Evolutionary conservation across 2,888 invertebrate species (phyloP).

Genomic region (Apodemia zela): DNA sequence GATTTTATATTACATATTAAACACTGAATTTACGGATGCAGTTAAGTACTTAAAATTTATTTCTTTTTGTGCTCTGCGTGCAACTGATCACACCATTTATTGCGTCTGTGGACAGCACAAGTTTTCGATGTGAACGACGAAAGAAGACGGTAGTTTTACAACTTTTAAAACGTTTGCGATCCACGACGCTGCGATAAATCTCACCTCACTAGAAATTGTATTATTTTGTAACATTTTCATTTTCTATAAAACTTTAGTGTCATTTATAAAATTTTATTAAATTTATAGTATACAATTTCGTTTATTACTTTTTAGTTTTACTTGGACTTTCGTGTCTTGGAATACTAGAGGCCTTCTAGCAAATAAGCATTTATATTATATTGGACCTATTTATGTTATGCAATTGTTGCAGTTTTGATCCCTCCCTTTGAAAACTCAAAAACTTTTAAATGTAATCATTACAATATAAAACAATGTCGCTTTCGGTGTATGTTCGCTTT

Average conservation of each 20-base stretch:
- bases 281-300: too few species aligned
- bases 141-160: constrained; percentile 63
- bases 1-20: too few species aligned
- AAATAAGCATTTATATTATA: too few species aligned
- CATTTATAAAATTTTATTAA: background rate
- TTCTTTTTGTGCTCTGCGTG: constrained; percentile 49
- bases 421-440: too few species aligned
- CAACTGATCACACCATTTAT: constrained; percentile 69
- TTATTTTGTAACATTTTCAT: constrained; percentile 17
- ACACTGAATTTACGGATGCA: constrained; percentile 14
- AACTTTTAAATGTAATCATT: too few species aligned
- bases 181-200: constrained; percentile 35
- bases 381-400: too few species aligned
- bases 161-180: constrained; percentile 59
- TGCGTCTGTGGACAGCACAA: constrained; percentile 64
- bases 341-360: too few species aligned
- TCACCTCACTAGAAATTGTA: constrained; percentile 30
- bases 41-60: constrained; percentile 47
- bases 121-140: constrained; percentile 55
- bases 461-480: too few species aligned
- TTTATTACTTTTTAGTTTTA: too few species aligned
- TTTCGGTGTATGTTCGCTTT: too few species aligned
- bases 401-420: too few species aligned
- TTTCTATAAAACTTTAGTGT: background rate
- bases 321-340: too few species aligned